Evolutionary conservation across 2,113 vertebrate species (phyloP).

Genomic region (Lophius piscatorius): DNA sequence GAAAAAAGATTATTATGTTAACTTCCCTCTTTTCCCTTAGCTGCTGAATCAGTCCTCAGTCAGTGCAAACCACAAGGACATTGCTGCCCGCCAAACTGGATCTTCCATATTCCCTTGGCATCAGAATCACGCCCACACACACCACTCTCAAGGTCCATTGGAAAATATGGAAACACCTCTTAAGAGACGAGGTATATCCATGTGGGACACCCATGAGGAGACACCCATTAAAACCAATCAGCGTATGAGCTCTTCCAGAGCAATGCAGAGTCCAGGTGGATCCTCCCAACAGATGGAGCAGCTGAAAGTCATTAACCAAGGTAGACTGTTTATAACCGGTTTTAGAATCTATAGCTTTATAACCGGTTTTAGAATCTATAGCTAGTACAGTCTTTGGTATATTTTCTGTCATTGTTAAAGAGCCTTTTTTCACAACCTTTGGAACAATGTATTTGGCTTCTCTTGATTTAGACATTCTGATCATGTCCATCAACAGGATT

Average conservation of each 20-base stretch:
- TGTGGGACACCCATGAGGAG: conserved; percentile 78
- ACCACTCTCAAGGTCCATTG: conserved; percentile 62
- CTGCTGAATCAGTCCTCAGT: conserved; percentile 75
- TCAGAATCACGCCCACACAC: conserved; percentile 79
- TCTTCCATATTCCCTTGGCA: conserved; percentile 95
- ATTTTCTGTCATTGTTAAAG: background rate
- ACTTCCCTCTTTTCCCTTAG: conserved; percentile 37
- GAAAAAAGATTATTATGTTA: too few species aligned
- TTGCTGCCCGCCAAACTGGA: conserved; percentile 87
- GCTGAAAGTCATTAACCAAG: conserved; percentile 87
- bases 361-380: too few species aligned
- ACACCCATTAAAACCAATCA: conserved; percentile 76
- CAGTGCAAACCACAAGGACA: conserved; percentile 84
- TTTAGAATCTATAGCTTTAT: too few species aligned
- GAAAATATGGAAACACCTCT: conserved; percentile 83
- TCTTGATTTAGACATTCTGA: background rate
- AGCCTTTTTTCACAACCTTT: background rate
- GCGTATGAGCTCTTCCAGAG: conserved; percentile 56
- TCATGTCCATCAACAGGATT: background rate
- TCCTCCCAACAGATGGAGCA: conserved; percentile 78
- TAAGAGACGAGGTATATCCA: conserved; percentile 75
- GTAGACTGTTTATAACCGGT: conserved; percentile 57
- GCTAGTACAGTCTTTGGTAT: too few species aligned
- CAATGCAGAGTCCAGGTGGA: conserved; percentile 65
- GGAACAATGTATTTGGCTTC: too few species aligned